phyloP scores from a whole-genome alignment of 1,140 invertebrate species.

The Drosophila miranda region DNA sequence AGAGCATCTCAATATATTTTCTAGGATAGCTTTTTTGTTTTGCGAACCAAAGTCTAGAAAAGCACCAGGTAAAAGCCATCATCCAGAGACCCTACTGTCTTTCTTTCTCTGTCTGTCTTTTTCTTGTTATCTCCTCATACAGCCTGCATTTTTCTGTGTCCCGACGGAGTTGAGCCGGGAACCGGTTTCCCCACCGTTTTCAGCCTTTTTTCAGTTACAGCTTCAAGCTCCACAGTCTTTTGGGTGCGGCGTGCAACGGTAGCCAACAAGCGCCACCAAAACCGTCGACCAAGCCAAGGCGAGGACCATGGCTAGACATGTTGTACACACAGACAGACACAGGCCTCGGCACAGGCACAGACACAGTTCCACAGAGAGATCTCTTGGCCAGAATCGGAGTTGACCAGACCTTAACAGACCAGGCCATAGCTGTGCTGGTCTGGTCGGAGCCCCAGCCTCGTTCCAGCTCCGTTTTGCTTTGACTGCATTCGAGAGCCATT shows the following conservation, averaged over 20 bases:
- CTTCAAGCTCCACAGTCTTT: slow-evolving; percentile 26
- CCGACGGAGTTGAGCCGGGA: slow-evolving; percentile 17
- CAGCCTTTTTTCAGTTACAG: slow-evolving; percentile 1
- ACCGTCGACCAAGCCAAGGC: slow-evolving; percentile 11
- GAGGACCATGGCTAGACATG: slow-evolving; percentile 57
- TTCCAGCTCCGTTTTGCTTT: slow-evolving; percentile 14
- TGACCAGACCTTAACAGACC: slow-evolving; percentile 1
- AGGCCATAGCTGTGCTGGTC: background rate
- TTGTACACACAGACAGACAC: slow-evolving; percentile 28
- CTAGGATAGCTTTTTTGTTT: too few species aligned
- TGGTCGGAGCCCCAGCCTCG: background rate
- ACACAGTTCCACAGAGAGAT: slow-evolving; percentile 3
- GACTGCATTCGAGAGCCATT: slow-evolving; percentile 22
- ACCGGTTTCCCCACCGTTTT: slow-evolving; percentile 26
- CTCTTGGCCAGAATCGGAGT: background rate
- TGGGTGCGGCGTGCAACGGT: slow-evolving; percentile 66
- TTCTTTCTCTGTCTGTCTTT: slow-evolving; percentile 3
- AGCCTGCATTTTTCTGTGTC: slow-evolving; percentile 28
- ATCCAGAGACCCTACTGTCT: slow-evolving; percentile 18
- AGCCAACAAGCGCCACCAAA: slow-evolving; percentile 71
- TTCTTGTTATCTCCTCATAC: slow-evolving; percentile 28
- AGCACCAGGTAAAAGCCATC: too few species aligned
- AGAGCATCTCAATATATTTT: too few species aligned
- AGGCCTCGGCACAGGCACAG: background rate
- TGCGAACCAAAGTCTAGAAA: too few species aligned